Conservation (phyloP, 2,797 vertebrate genomes). For the Lophura swinhoii region DNA sequence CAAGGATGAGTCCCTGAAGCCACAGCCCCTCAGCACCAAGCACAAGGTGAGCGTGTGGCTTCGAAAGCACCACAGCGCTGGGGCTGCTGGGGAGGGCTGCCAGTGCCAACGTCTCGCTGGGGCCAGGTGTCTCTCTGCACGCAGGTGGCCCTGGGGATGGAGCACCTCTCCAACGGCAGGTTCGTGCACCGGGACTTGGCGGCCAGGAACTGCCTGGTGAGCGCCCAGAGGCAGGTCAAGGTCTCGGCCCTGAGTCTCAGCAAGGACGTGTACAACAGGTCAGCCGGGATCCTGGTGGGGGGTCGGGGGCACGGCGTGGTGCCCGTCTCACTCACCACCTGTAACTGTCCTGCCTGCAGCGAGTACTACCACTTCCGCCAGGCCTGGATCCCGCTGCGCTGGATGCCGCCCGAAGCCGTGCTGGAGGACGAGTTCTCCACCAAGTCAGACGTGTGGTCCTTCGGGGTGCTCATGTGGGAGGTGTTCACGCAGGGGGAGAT, state of each 20-base stretch:
- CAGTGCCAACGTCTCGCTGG: constrained; percentile 1
- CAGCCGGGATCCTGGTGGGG: not conserved
- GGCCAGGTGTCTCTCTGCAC: constrained; percentile 91
- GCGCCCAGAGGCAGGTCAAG: constrained; percentile 92
- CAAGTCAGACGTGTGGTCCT: constrained; percentile 95
- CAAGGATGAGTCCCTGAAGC: constrained; percentile 94
- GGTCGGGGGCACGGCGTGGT: not conserved
- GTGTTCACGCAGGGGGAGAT: constrained; percentile 93
- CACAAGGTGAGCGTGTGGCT: constrained; percentile 87
- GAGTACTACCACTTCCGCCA: constrained; percentile 97
- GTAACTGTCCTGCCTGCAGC: constrained; percentile 69
- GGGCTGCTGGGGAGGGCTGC: not conserved
- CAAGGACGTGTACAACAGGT: constrained; percentile 99
- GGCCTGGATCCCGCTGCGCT: constrained; percentile 94
- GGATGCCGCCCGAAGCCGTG: constrained; percentile 93
- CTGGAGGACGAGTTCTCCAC: constrained; percentile 95
- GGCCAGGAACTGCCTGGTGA: constrained; percentile 94
- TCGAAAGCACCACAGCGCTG: not conserved
- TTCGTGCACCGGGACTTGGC: constrained; percentile 97
- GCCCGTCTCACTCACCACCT: not conserved
- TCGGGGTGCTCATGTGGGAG: constrained; percentile 97
- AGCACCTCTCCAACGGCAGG: constrained; percentile 92
- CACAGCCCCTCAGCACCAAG: constrained; percentile 92
- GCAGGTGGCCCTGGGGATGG: constrained; percentile 97
- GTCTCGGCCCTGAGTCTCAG: constrained; percentile 93